phyloP scores from a whole-genome alignment of 2,888 invertebrate species.

The Tanytarsus gracilentus region DNA sequence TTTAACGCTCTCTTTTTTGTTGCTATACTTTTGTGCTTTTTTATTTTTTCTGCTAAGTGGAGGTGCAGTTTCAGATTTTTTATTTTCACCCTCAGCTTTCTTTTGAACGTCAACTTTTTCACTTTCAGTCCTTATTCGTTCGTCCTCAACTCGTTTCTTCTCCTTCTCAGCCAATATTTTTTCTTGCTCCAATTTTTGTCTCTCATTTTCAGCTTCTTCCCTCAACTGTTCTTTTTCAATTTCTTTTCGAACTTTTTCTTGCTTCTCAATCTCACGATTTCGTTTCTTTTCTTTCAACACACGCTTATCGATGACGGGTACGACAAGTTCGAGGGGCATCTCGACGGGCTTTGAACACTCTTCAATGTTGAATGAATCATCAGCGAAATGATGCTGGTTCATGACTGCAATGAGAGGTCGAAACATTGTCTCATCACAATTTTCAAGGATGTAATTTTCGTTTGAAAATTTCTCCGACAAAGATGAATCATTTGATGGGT shows the following conservation, averaged over 20 bases:
- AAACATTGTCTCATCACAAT: constrained; percentile 60
- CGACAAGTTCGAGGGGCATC: constrained; percentile 39
- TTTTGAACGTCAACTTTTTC: too few species aligned
- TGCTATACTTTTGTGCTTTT: too few species aligned
- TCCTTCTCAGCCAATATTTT: not conserved
- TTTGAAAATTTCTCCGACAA: constrained; percentile 31
- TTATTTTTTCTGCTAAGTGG: too few species aligned
- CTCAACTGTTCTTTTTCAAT: not conserved
- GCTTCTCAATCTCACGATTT: not conserved
- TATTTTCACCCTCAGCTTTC: too few species aligned
- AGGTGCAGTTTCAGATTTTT: too few species aligned
- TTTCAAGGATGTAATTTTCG: constrained; percentile 46
- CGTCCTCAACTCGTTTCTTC: not conserved
- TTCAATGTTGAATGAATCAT: constrained; percentile 34
- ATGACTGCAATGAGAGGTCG: constrained; percentile 52
- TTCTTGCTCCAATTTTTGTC: not conserved
- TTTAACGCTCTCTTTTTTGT: too few species aligned
- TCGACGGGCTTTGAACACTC: constrained; percentile 36
- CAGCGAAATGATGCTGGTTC: constrained; percentile 34
- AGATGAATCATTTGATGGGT: constrained; percentile 35
- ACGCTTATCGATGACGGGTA: constrained; percentile 42
- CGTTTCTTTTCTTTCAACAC: constrained; percentile 7
- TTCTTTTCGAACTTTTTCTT: constrained; percentile 7
- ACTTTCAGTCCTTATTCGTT: too few species aligned
- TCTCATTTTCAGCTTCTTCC: not conserved